Conservation (phyloP, 2,888 invertebrate species). For the Gerris lacustris region DNA sequence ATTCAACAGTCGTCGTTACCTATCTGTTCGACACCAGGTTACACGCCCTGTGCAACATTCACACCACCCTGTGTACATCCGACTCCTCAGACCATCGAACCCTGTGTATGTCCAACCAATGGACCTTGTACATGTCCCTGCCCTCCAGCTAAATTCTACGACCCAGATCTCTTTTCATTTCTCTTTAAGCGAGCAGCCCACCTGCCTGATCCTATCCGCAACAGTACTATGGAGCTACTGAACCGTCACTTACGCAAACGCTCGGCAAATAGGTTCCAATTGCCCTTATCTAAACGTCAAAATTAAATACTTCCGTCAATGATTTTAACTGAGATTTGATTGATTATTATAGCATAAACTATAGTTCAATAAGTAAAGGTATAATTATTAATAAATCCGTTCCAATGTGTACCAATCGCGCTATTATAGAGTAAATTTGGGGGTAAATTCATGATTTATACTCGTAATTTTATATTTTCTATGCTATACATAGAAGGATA, state of each 20-base stretch:
- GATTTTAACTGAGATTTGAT: no score
- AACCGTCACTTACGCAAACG: background rate
- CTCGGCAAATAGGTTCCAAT: no score
- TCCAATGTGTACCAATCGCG: no score
- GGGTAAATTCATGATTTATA: no score
- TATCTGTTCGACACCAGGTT: background rate
- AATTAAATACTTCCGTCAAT: no score
- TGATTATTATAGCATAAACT: no score
- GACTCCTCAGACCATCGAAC: background rate
- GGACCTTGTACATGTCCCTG: background rate
- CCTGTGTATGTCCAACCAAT: background rate
- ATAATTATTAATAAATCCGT: no score
- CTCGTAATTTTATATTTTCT: no score
- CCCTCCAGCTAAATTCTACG: background rate
- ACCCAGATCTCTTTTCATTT: background rate
- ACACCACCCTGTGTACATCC: background rate
- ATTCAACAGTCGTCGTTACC: background rate
- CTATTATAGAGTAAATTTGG: no score
- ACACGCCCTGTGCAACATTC: constrained; percentile 2
- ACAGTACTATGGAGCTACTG: background rate
- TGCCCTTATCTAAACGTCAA: no score
- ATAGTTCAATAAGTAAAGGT: no score
- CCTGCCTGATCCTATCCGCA: background rate
- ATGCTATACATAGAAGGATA: no score
- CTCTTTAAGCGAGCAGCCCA: background rate